These are phyloP conservation scores for Drosophila antonietae DNA, from an alignment of 2,888 invertebrate species.

Conservation along the genomic window DNA sequence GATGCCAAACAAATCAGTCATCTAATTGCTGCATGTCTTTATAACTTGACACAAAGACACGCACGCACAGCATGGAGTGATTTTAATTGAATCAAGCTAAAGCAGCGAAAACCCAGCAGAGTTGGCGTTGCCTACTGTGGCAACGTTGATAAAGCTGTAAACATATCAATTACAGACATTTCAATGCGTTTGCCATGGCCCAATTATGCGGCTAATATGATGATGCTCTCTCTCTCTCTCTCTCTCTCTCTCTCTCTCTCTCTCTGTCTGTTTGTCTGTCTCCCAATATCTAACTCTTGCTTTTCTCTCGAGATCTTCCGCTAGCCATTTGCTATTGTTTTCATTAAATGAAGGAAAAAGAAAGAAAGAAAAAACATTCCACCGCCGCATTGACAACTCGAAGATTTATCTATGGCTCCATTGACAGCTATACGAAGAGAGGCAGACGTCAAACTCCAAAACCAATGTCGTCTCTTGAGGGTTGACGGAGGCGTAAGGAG, in stretches of 20 bases:
- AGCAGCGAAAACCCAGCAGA: constrained; percentile 44
- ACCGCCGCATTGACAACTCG: constrained; percentile 55
- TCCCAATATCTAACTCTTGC: not conserved
- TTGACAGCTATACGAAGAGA: constrained; percentile 50
- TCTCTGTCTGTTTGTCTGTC: not conserved
- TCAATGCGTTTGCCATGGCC: constrained; percentile 63
- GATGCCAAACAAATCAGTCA: constrained; percentile 43
- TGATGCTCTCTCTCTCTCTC: not conserved
- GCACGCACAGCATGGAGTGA: constrained; percentile 54
- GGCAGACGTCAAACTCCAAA: constrained; percentile 39
- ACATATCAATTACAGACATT: constrained; percentile 71
- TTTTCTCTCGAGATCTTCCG: constrained; percentile 1
- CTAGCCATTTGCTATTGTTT: constrained; percentile 31
- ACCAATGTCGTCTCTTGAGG: constrained; percentile 11
- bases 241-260: not conserved
- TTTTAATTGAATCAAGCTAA: constrained; percentile 68
- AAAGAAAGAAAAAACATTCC: constrained; percentile 32
- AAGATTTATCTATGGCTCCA: constrained; percentile 60
- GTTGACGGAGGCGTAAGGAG: constrained; percentile 2
- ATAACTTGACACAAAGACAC: constrained; percentile 8
- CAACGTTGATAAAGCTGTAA: constrained; percentile 68
- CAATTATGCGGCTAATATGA: constrained; percentile 57
- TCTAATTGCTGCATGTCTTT: constrained; percentile 54
- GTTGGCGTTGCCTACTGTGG: constrained; percentile 14
- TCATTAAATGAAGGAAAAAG: constrained; percentile 18